Conservation (phyloP, 2,113 vertebrate species). For the Chlorodrepanis virens region DNA sequence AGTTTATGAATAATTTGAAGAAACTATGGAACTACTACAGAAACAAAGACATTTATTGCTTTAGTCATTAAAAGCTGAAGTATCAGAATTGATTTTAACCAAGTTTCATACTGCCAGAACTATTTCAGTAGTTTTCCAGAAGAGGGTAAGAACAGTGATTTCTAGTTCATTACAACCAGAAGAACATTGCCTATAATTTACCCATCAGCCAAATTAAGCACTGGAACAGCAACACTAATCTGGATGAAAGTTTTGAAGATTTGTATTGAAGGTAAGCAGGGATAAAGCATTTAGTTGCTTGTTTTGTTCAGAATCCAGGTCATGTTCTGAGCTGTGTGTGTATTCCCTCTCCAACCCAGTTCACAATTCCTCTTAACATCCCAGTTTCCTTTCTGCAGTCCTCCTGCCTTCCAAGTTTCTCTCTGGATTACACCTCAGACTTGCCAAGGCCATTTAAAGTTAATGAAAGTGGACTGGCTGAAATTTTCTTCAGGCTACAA, state of each 20-base stretch:
- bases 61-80: not conserved
- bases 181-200: not conserved
- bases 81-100: not conserved
- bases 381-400: not conserved
- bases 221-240: not conserved
- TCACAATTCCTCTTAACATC: not conserved
- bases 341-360: accelerated
- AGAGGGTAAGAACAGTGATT: not conserved
- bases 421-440: slow-evolving; percentile 1
- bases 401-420: not conserved
- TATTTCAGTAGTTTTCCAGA: not conserved
- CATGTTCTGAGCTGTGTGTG: not conserved
- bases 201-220: not conserved
- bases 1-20: not conserved
- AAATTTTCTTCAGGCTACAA: slow-evolving; percentile 38
- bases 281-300: not conserved
- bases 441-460: slow-evolving; percentile 6
- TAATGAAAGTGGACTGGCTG: slow-evolving; percentile 48
- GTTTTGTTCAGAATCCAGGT: not conserved
- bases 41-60: not conserved
- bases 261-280: not conserved
- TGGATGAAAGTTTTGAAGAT: not conserved
- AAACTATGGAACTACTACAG: not conserved
- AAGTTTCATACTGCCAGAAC: not conserved
- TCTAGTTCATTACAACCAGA: not conserved